phyloP scores from a whole-genome alignment of 1,140 invertebrate genomes.

The Drosophila kepulauana region DNA sequence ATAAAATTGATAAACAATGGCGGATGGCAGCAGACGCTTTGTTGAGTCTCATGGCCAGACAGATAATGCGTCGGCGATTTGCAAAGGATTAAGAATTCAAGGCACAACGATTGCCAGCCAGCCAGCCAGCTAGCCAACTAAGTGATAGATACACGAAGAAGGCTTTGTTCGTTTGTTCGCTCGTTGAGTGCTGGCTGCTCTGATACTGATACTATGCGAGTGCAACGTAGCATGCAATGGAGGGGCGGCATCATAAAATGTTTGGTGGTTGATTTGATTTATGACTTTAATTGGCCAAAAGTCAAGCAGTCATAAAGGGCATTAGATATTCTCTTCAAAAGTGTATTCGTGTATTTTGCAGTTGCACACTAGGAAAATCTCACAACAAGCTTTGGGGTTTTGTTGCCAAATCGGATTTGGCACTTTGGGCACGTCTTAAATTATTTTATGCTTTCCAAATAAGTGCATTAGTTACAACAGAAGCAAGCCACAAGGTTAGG shows the following conservation, averaged over 20 bases:
- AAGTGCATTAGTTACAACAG: slow-evolving; percentile 65
- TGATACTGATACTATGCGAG: slow-evolving; percentile 9
- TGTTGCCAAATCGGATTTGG: slow-evolving; percentile 70
- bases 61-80: slow-evolving; percentile 66
- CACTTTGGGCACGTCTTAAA: slow-evolving; percentile 72
- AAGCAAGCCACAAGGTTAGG: slow-evolving; percentile 33
- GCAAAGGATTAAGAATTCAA: slow-evolving; percentile 65
- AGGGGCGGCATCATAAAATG: neutral
- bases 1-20: slow-evolving; percentile 80
- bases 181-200: neutral
- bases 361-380: slow-evolving; percentile 6
- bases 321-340: slow-evolving; percentile 60
- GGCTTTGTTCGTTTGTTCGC: slow-evolving; percentile 16
- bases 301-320: slow-evolving; percentile 43
- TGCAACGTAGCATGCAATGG: slow-evolving; percentile 1
- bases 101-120: slow-evolving; percentile 39
- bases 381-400: slow-evolving; percentile 24
- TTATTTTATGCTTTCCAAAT: slow-evolving; percentile 61
- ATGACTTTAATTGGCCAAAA: slow-evolving; percentile 59
- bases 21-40: slow-evolving; percentile 48
- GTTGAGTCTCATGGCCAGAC: slow-evolving; percentile 48
- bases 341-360: neutral
- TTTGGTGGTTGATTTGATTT: slow-evolving; percentile 48
- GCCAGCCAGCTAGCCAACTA: neutral
- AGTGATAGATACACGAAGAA: neutral